These are phyloP conservation scores for mouse (Mus musculus) DNA, from an alignment of 2,113 vertebrate genomes.

Conservation along the genomic window GRCm39 chr1:63106001-63106500, in stretches of 20 bases:
- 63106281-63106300: neutral
- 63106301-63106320: neutral
- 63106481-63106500: neutral
- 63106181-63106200: slow-evolving; percentile 7
- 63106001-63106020: neutral
- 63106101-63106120: neutral
- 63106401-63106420: neutral
- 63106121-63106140: neutral
- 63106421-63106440: neutral
- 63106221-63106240: neutral
- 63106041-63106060: neutral
- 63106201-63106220: slow-evolving; percentile 17
- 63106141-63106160: slow-evolving; percentile 13
- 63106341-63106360: neutral
- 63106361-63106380: neutral
- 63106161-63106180: slow-evolving; percentile 2
- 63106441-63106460: neutral
- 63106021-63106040: neutral
- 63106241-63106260: neutral
- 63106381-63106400: neutral
- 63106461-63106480: neutral
- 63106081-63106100: too few species aligned
- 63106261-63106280: neutral
- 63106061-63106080: neutral
- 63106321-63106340: neutral